Evolutionary conservation across 2,888 invertebrate genomes (phyloP).

Genomic region (Platycheirus rosarum): DNA sequence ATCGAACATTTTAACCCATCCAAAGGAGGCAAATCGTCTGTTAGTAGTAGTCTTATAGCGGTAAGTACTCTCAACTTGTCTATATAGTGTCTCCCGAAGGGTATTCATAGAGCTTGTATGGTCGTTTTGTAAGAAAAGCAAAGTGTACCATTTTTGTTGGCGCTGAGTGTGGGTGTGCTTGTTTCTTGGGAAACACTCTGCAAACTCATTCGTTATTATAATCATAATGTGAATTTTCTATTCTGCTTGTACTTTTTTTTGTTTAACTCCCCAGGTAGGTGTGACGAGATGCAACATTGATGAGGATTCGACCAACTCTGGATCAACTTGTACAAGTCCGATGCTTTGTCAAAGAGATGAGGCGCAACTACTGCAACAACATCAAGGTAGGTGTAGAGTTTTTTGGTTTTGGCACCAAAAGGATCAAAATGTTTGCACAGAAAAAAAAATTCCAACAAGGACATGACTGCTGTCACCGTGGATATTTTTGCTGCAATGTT

Average conservation of each 20-base stretch:
- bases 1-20: constrained; percentile 91
- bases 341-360: constrained; percentile 82
- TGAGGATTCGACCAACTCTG: constrained; percentile 82
- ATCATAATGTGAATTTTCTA: constrained; percentile 43
- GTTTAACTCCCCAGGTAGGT: constrained; percentile 78
- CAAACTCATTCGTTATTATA: constrained; percentile 47
- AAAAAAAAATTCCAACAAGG: too few species aligned
- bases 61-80: constrained; percentile 82
- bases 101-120: neutral
- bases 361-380: constrained; percentile 80
- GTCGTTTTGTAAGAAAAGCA: neutral
- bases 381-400: constrained; percentile 71
- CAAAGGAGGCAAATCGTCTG: constrained; percentile 85
- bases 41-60: constrained; percentile 86
- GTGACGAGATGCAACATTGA: constrained; percentile 82
- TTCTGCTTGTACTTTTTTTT: constrained; percentile 12
- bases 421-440: neutral
- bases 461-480: constrained; percentile 2
- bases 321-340: constrained; percentile 82
- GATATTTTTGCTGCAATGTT: too few species aligned
- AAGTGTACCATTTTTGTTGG: constrained; percentile 16
- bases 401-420: neutral
- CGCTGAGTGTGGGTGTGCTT: constrained; percentile 2
- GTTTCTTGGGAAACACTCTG: constrained; percentile 14
- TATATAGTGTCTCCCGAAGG: neutral